Conservation (phyloP, 2,888 invertebrate genomes). For the Leptopterna dolabrata region DNA sequence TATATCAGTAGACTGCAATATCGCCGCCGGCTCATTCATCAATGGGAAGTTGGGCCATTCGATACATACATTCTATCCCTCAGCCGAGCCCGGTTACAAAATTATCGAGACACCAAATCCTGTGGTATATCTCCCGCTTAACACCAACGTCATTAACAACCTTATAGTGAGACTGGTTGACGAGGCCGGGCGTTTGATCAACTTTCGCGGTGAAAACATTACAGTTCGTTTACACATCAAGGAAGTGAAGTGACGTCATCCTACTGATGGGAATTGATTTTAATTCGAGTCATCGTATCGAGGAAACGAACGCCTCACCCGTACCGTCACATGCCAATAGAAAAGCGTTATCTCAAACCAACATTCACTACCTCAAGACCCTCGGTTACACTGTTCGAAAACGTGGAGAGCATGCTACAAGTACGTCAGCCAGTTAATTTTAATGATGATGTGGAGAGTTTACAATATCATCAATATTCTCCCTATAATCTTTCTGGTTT, state of each 20-base stretch:
- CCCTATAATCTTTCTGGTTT: not conserved
- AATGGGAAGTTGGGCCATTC: conserved; percentile 64
- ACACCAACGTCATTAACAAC: not conserved
- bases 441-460: not conserved
- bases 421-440: not conserved
- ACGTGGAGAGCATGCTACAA: not conserved
- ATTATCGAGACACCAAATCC: conserved; percentile 65
- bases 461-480: not conserved
- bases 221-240: conserved; percentile 63
- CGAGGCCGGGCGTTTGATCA: conserved; percentile 64
- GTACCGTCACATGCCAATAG: no score
- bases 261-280: conserved; percentile 35
- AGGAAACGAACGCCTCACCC: no score
- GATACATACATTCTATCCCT: conserved; percentile 65
- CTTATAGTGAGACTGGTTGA: conserved; percentile 62
- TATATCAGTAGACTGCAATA: conserved; percentile 64
- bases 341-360: no score
- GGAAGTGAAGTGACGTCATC: conserved; percentile 39
- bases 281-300: not conserved
- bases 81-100: conserved; percentile 65
- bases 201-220: no score
- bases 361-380: not conserved
- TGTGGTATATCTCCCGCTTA: conserved; percentile 65
- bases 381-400: conserved; percentile 3
- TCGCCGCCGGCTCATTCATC: conserved; percentile 64